phyloP scores from a whole-genome alignment of 2,888 invertebrate species.

The Tachina fera region DNA sequence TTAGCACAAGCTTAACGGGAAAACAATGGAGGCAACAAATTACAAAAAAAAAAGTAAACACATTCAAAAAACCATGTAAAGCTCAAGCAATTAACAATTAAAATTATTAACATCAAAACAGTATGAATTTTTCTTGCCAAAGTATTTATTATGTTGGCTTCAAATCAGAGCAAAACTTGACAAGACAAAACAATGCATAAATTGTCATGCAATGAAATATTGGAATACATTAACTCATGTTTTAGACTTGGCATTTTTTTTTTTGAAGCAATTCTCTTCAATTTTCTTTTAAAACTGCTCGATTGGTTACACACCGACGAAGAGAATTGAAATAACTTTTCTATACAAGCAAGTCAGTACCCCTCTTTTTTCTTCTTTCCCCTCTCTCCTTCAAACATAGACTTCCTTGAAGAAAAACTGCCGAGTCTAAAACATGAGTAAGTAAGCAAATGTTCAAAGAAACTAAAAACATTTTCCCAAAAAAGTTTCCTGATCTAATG shows the following conservation, averaged over 20 bases:
- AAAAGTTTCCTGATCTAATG: too few species aligned
- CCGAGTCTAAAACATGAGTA: too few species aligned
- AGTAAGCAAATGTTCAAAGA: constrained; percentile 25
- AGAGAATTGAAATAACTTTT: too few species aligned
- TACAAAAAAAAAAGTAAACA: background rate
- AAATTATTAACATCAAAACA: constrained; percentile 32
- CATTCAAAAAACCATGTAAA: constrained; percentile 39
- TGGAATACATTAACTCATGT: constrained; percentile 67
- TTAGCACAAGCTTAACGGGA: constrained; percentile 39
- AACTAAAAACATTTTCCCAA: too few species aligned
- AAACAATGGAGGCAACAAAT: background rate
- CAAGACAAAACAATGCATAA: constrained; percentile 31
- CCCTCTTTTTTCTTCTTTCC: too few species aligned
- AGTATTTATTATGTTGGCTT: background rate
- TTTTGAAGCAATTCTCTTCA: too few species aligned
- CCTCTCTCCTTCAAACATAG: too few species aligned
- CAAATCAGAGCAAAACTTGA: constrained; percentile 40
- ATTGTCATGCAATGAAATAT: constrained; percentile 49
- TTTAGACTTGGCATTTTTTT: too few species aligned
- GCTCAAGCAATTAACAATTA: constrained; percentile 35
- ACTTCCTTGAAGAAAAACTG: too few species aligned
- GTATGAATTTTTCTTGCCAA: background rate
- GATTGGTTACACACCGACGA: too few species aligned
- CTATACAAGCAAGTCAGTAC: too few species aligned
- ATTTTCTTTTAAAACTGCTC: too few species aligned